Evolutionary conservation across 1,140 invertebrate species (phyloP), one percentile per base, ranked within the genome.

Genomic region (Sminthurinus signatus): DNA sequence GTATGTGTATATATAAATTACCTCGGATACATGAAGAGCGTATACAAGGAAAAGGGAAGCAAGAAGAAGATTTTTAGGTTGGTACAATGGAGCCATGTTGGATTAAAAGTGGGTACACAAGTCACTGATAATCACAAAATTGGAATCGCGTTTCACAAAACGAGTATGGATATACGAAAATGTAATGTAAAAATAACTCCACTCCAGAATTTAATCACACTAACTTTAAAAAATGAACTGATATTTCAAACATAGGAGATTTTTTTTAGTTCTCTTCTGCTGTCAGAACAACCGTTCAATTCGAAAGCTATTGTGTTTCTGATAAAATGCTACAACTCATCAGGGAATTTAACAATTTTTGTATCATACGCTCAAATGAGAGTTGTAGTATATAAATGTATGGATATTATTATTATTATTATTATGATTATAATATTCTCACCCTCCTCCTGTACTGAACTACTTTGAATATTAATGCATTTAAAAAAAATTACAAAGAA

Each of bases 331-430:
- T 10, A 27, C 2, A 25, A 19, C 23, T n/a, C 25, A 25, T 5
- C 3, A 15, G 50, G 25, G 50, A 27, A 52, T 52, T 52, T 52
- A 52, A 52, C 50, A 52, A 52, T 52, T 46, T 52, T 23, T 27
- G 5, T 8, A 52, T 25, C 14, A 28, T 52, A 52, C n/a, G n/a
- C n/a, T n/a, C n/a, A n/a, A n/a, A n/a, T n/a, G n/a, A n/a, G n/a
- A n/a, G n/a, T n/a, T n/a, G n/a, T n/a, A n/a, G n/a, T n/a, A n/a
- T n/a, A n/a, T n/a, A n/a, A n/a, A n/a, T n/a, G n/a, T n/a, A n/a
- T n/a, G n/a, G n/a, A n/a, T n/a, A n/a, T n/a, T n/a, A n/a, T n/a
- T n/a, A n/a, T n/a, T n/a, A n/a, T n/a, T n/a, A n/a, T n/a, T n/a
- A n/a, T n/a, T n/a, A n/a, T n/a, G n/a, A n/a, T n/a, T n/a, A n/a